Conservation (phyloP, 2,888 invertebrate genomes). For the Neria commutata region DNA sequence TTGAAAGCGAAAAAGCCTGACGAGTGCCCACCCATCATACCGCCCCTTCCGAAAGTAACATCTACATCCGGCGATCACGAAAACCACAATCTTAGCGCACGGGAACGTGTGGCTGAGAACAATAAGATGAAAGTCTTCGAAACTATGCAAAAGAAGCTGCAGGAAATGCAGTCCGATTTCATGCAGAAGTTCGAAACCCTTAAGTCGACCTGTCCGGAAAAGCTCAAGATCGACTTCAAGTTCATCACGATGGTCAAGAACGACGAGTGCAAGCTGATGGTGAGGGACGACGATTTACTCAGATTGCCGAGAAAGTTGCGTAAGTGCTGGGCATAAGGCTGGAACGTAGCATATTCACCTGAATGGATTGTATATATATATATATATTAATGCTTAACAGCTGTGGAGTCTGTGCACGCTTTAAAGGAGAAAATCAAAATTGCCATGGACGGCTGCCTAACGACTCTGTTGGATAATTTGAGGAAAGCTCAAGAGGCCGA, state of each 20-base stretch:
- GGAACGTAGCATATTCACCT: too few species aligned
- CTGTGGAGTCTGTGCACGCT: slow-evolving; percentile 31
- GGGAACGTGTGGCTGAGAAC: slow-evolving; percentile 22
- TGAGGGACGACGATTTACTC: slow-evolving; percentile 33
- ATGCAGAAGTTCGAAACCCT: slow-evolving; percentile 28
- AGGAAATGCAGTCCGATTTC: slow-evolving; percentile 35
- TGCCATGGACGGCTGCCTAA: slow-evolving; percentile 24
- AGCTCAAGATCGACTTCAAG: slow-evolving; percentile 29
- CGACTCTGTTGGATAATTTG: slow-evolving; percentile 26
- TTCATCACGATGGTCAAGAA: slow-evolving; percentile 35
- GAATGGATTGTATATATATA: not conserved
- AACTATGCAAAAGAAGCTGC: slow-evolving; percentile 25
- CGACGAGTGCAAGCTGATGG: slow-evolving; percentile 33
- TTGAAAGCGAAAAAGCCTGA: slow-evolving; percentile 8
- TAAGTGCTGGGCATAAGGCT: slow-evolving; percentile 28
- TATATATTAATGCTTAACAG: slow-evolving; percentile 18
- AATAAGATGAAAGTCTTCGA: slow-evolving; percentile 30
- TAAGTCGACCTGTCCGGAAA: slow-evolving; percentile 9
- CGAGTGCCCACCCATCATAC: too few species aligned
- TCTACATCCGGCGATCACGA: slow-evolving; percentile 34
- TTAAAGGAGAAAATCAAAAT: slow-evolving; percentile 32
- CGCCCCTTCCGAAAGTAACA: slow-evolving; percentile 20
- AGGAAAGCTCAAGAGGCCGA: slow-evolving; percentile 7
- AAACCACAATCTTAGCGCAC: slow-evolving; percentile 16
- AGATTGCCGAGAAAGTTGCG: slow-evolving; percentile 36